A percentile compares a stretch with the other conserved stretches of the same genome.
Conservation (phyloP, 2,888 invertebrate genomes). For the Acrobasis suavella region DNA sequence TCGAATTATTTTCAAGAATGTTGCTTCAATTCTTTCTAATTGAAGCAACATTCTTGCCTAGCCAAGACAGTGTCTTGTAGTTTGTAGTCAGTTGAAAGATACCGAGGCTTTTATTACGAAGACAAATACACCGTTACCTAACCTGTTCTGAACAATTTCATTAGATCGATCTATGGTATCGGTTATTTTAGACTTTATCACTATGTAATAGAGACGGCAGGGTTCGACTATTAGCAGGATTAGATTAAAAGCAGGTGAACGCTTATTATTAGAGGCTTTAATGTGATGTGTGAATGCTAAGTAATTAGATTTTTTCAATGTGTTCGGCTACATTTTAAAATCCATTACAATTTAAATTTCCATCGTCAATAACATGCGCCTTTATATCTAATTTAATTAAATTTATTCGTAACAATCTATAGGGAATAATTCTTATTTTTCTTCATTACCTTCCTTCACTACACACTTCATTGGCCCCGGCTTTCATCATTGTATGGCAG, state of each 20-base stretch:
- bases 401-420: background rate
- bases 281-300: conserved; percentile 47
- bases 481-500: no score
- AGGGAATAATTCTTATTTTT: no score
- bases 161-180: conserved; percentile 32
- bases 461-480: no score
- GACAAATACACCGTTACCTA: conserved; percentile 71
- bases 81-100: conserved; percentile 42
- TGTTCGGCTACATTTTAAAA: background rate
- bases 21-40: background rate
- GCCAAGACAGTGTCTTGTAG: conserved; percentile 2
- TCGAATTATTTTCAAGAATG: no score
- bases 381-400: background rate
- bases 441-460: no score
- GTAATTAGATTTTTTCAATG: conserved; percentile 31
- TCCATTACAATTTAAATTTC: background rate
- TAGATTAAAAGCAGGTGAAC: conserved; percentile 66
- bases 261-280: conserved; percentile 61
- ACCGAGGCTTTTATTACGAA: conserved; percentile 68
- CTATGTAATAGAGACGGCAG: conserved; percentile 35
- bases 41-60: background rate
- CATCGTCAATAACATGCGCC: background rate
- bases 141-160: conserved; percentile 48
- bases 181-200: conserved; percentile 39
- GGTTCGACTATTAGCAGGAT: conserved; percentile 24